Conservation (phyloP, 2,113 vertebrate species). For the Spermophilus dauricus region DNA sequence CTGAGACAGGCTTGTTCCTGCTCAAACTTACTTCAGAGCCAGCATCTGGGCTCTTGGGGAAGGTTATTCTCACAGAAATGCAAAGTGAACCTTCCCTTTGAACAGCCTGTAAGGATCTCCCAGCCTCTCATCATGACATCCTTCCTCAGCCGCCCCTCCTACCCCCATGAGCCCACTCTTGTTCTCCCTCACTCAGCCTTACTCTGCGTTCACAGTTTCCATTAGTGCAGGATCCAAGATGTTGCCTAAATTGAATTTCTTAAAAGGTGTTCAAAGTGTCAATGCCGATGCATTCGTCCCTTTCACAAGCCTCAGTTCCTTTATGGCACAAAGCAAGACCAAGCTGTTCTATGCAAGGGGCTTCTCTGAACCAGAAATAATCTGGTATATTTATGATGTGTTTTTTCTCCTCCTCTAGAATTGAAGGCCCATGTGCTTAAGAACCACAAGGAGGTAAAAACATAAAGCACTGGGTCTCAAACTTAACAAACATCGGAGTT, state of each 20-base stretch:
- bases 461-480: not conserved
- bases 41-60: not conserved
- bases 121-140: not conserved
- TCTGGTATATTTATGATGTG: not conserved
- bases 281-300: constrained; percentile 28
- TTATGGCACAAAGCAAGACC: constrained; percentile 6
- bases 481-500: not conserved
- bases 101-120: not conserved
- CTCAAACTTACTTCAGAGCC: not conserved
- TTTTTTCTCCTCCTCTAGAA: not conserved
- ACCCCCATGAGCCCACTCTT: rapidly evolving
- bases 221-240: constrained; percentile 68
- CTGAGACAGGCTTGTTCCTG: not conserved
- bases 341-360: not conserved
- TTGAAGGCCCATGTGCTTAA: not conserved
- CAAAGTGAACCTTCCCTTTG: not conserved
- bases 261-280: constrained; percentile 82
- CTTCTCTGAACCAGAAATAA: not conserved
- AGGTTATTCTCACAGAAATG: not conserved
- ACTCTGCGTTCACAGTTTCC: constrained; percentile 75
- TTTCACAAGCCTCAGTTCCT: constrained; percentile 34
- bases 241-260: constrained; percentile 83
- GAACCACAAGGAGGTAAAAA: not conserved
- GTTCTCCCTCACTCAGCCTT: not conserved
- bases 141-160: not conserved